Percentiles rank a stretch among this genome's conserved stretches.
Conservation (phyloP, 2,888 invertebrate genomes). For the Orchesella flavescens region DNA sequence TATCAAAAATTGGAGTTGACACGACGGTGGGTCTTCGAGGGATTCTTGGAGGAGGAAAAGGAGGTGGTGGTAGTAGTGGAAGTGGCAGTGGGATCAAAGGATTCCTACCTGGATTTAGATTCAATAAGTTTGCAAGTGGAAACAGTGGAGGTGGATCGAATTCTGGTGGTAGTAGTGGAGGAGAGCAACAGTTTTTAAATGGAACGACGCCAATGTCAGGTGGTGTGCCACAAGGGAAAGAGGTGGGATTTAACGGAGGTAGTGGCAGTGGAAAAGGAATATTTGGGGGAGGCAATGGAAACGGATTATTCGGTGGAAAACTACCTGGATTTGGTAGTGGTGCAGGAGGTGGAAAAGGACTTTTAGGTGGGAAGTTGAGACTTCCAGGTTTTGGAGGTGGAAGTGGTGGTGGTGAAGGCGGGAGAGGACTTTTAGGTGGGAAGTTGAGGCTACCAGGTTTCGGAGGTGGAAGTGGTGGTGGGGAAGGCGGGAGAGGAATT, state of each 20-base stretch:
- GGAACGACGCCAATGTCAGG: background rate
- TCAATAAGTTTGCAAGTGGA: too few relatives aligned
- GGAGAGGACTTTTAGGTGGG: constrained; percentile 17
- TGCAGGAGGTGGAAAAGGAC: background rate
- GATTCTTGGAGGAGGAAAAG: too few relatives aligned
- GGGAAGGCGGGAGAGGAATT: background rate
- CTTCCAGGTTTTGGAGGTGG: constrained; percentile 6
- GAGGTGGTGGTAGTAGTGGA: too few relatives aligned
- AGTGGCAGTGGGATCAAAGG: too few relatives aligned
- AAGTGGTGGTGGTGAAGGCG: background rate
- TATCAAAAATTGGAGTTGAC: too few relatives aligned
- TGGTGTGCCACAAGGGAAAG: background rate
- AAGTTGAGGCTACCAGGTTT: background rate
- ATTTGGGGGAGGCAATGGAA: background rate
- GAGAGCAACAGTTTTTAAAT: too few relatives aligned
- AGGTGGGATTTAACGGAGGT: too few relatives aligned
- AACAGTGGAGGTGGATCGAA: too few relatives aligned
- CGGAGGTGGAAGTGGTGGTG: background rate
- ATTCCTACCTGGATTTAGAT: too few relatives aligned
- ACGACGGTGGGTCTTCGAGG: too few relatives aligned
- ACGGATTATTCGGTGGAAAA: constrained; percentile 12
- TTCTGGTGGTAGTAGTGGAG: too few relatives aligned
- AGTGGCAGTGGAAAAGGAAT: background rate
- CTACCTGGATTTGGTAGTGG: constrained; percentile 1
- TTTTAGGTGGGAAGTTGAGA: too few relatives aligned